Percentiles rank a stretch among this genome's conserved stretches.
phyloP scores from a whole-genome alignment of 2,113 vertebrate species.

The Mastomys coucha region DNA sequence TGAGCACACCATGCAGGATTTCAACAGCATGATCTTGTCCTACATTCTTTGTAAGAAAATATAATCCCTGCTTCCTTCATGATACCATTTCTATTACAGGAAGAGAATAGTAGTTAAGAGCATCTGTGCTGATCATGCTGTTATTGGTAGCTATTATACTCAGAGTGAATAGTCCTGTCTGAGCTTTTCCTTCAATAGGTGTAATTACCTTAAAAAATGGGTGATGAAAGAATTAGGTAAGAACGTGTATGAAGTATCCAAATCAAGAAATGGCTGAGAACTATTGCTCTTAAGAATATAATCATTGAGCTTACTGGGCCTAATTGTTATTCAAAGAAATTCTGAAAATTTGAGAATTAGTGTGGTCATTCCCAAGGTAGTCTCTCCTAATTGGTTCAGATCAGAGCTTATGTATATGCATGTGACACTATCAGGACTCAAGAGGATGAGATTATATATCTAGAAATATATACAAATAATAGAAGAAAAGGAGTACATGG shows the following conservation, averaged over 20 bases:
- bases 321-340: neutral
- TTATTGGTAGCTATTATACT: neutral
- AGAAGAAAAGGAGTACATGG: neutral
- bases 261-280: neutral
- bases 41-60: neutral
- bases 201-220: neutral
- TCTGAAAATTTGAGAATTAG: neutral
- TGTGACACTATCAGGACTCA: too few species aligned
- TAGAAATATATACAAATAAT: neutral
- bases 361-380: neutral
- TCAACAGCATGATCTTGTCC: neutral
- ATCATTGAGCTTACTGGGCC: neutral
- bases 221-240: neutral
- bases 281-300: neutral
- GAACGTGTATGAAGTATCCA: neutral
- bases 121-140: neutral
- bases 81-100: neutral
- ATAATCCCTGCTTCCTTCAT: neutral
- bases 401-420: neutral
- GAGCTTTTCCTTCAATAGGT: neutral
- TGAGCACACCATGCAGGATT: neutral
- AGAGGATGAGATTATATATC: neutral
- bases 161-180: neutral
- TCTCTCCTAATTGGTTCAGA: neutral
- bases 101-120: neutral